Evolutionary conservation across 2,797 vertebrate genomes (phyloP).

Genomic region (Gymnoscopelus braueri): DNA sequence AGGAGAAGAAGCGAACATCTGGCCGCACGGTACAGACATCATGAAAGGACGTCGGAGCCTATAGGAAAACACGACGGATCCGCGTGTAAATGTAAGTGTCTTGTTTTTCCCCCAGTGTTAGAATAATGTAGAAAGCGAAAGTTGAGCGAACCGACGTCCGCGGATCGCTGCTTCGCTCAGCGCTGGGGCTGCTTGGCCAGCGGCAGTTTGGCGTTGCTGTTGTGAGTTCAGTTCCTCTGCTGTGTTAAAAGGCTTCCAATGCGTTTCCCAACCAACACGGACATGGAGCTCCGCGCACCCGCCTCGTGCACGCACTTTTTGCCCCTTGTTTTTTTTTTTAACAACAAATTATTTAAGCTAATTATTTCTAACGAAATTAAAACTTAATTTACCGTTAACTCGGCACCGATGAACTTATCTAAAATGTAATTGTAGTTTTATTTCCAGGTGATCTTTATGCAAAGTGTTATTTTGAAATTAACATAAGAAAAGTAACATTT

Average conservation of each 20-base stretch:
- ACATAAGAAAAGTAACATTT: constrained; percentile 27
- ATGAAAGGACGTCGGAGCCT: constrained; percentile 74
- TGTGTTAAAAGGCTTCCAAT: constrained; percentile 77
- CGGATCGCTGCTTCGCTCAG: constrained; percentile 60
- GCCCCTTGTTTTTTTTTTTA: too few species aligned
- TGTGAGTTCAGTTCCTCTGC: constrained; percentile 81
- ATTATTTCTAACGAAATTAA: too few species aligned
- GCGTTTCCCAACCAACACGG: constrained; percentile 65
- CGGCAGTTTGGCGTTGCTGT: constrained; percentile 49
- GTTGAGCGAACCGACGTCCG: constrained; percentile 58
- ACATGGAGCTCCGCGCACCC: constrained; percentile 55
- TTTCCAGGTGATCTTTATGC: not conserved
- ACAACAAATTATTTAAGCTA: too few species aligned
- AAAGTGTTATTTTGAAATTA: constrained; percentile 18
- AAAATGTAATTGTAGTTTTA: not conserved
- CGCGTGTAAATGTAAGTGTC: constrained; percentile 74
- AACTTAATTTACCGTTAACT: too few species aligned
- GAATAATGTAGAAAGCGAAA: constrained; percentile 68
- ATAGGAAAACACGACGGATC: constrained; percentile 63
- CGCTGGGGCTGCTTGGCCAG: constrained; percentile 56
- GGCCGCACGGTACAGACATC: constrained; percentile 72
- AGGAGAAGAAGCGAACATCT: constrained; percentile 84
- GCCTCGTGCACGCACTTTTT: too few species aligned
- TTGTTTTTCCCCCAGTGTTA: constrained; percentile 11
- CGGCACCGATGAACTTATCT: too few species aligned